Base-by-base conservation (phyloP, 2,797 vertebrate species). In the Coregonus ussuriensis region DNA sequence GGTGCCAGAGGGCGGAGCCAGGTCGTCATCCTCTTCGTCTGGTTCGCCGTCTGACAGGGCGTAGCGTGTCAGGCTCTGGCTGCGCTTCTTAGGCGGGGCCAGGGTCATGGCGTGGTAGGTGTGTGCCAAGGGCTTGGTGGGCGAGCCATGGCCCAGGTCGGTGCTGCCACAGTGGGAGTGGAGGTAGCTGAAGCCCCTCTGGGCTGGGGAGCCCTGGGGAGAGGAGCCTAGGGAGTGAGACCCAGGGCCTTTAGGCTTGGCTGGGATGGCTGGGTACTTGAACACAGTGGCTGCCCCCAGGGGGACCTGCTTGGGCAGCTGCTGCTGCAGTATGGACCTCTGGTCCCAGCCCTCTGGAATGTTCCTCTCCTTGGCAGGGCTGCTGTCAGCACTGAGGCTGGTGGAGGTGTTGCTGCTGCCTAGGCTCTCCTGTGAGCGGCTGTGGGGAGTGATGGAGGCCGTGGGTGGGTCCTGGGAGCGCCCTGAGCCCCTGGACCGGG, bases 291-390 rank as follows among this genome's bases (percentile, higher is more conserved):
- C 93, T 0, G 95, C 95, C 53, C 91, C 92, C 77, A 95, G 88
- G 2, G 93, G 89, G 5, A 92, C 89, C 78, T 94, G 82, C 90
- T 94, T 84, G 90, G 91, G 59, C 87, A 86, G 84, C 35, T 90
- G 78, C 76, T 77, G 88, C 62, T 14, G 85, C 76, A 85, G 77
- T 74, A 77, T 15, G 0, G 86, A 62, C 0, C 93, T 88, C 79
- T 94, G 95, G 80, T 99, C 97, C 0, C 91, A 96, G 79, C 96
- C 96, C 82, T 98, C 97, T 0, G 96, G 96, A 69, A 97, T 88
- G 88, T 97, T 98, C 79, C 97, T 94, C 79, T 98, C 96, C 82
- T 91, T 94, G 11, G 92, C 88, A 0, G 91, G 90, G 72, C 93
- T 93, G 77, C 90, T 85, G 83, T 93, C 88, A 0, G 41, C n/a